These are phyloP conservation scores for Rhinopomastus cyanomelas DNA, from an alignment of 2,113 vertebrate species.

Conservation along the genomic window DNA sequence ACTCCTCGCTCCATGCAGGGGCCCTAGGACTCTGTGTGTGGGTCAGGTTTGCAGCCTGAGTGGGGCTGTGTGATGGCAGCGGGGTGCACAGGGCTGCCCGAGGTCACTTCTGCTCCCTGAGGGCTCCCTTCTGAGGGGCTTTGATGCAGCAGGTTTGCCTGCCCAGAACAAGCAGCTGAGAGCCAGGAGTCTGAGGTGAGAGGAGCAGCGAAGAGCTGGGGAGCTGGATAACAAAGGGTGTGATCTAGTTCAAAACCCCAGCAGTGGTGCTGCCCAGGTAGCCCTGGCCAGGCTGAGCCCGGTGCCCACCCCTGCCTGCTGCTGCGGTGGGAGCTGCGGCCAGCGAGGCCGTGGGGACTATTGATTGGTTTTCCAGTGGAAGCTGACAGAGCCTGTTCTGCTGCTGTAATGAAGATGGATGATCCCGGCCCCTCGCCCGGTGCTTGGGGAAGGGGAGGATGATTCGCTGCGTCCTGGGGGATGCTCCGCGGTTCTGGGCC, in stretches of 20 bases:
- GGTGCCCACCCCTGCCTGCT: not conserved
- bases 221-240: accelerated
- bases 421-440: slow-evolving; percentile 35
- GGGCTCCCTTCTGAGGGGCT: accelerated
- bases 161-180: not conserved
- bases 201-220: not conserved
- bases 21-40: accelerated
- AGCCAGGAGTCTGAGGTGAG: accelerated
- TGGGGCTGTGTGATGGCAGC: accelerated
- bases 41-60: not conserved
- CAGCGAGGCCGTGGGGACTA: slow-evolving; percentile 50
- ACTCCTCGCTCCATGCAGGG: accelerated
- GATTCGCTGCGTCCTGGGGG: slow-evolving; percentile 21
- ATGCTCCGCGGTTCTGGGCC: not conserved
- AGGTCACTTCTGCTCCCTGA: not conserved
- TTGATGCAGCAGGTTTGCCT: not conserved
- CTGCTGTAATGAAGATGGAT: slow-evolving; percentile 76
- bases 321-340: not conserved
- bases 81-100: accelerated
- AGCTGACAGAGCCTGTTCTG: slow-evolving; percentile 66
- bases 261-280: accelerated
- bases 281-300: not conserved
- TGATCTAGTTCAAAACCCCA: not conserved
- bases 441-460: slow-evolving; percentile 40
- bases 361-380: slow-evolving; percentile 70